Evolutionary conservation across 2,797 vertebrate species (phyloP).

Genomic region (Remorina albescens): DNA sequence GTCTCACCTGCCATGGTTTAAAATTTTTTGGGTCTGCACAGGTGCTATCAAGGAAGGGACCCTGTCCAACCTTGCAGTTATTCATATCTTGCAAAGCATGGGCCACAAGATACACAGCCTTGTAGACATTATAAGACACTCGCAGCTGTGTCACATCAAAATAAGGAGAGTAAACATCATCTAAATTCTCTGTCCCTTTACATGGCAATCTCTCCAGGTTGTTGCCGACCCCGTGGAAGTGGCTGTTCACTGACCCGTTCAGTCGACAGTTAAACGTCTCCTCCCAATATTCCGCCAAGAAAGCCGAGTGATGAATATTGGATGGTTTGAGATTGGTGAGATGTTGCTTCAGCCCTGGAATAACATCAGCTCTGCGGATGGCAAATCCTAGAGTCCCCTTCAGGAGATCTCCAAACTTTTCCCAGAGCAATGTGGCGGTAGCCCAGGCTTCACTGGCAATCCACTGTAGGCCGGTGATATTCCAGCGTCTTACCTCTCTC

Average conservation of each 20-base stretch:
- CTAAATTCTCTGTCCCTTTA: conserved; percentile 68
- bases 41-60: conserved; percentile 75
- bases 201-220: conserved; percentile 57
- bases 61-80: conserved; percentile 69
- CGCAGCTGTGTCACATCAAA: conserved; percentile 81
- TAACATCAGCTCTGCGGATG: conserved; percentile 75
- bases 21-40: conserved; percentile 70
- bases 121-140: conserved; percentile 85
- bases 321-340: conserved; percentile 66
- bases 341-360: conserved; percentile 81
- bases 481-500: conserved; percentile 75
- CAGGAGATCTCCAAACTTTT: conserved; percentile 81
- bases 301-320: conserved; percentile 47
- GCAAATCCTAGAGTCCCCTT: conserved; percentile 86
- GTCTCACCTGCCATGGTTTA: conserved; percentile 78
- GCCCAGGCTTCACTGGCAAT: conserved; percentile 87
- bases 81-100: conserved; percentile 80
- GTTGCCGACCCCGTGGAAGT: conserved; percentile 45
- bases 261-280: conserved; percentile 75
- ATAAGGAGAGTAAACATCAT: conserved; percentile 71
- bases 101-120: conserved; percentile 82
- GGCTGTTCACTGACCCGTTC: conserved; percentile 73
- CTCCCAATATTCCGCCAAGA: conserved; percentile 82
- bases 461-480: conserved; percentile 84
- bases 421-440: conserved; percentile 83